Base-by-base conservation (phyloP, 2,797 vertebrate species). In the Cygnus olor region DNA sequence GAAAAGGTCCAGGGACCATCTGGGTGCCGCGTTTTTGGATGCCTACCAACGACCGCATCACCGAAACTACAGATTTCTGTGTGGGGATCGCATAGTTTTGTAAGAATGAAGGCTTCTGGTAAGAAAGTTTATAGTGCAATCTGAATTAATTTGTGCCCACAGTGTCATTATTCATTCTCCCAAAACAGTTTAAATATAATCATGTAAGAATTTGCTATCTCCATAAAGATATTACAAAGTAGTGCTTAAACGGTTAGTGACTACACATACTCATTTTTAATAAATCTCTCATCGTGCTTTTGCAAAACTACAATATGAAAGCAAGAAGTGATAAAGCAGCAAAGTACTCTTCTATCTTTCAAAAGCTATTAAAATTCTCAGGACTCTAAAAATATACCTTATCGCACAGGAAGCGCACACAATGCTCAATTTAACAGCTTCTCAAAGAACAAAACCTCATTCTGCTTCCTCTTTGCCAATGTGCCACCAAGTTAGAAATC, bases 61-160 rank as follows among this genome's bases (percentile, higher is more conserved):
- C 42, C 72, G 49, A 66, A 88, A 79, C 85, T 65, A 91, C 58
- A 63, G 74, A 56, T 85, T 45, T 51, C 85, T 58, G 53, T 65
- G 89, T 60, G 88, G 82, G 63, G 70, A 85, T 76, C 32, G 2
- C 90, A 82, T 27, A 88, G 69, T 45, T 70, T 69, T 78, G 10
- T 80, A 94, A 92, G 94, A 96, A 95, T 34, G 88, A 96, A 95
- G 95, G 95, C 93, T 96, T 96, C 84, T 76, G 91, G 93, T 90
- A 95, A 87, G 64, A 51, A 90, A 89, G 84, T 93, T 94, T 53
- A 71, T 89, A 94, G 94, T 94, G 95, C 95, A 94, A 96, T 92
- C 72, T 85, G 83, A 95, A 93, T 89, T 76, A 25, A 65, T 89
- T 94, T 96, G 91, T 94, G 88, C 95, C 96, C 90, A 93, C 85